phyloP scores from a whole-genome alignment of 1,140 invertebrate species.

The Fopius arisanus region DNA sequence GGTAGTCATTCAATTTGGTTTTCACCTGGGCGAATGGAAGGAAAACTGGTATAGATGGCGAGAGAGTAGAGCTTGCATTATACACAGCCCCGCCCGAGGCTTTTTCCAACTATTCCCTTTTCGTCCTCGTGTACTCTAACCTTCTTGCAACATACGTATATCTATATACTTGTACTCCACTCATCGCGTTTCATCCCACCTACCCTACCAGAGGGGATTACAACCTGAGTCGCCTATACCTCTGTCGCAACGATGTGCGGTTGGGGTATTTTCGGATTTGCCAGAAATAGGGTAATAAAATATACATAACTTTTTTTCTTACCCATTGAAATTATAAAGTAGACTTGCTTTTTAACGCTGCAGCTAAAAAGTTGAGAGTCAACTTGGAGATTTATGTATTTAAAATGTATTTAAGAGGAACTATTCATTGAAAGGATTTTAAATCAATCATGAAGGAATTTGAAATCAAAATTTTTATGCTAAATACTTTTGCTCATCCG shows the following conservation, averaged over 20 bases:
- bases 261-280: conserved; percentile 11
- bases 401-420: too few relatives aligned
- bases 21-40: conserved; percentile 23
- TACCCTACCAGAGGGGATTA: conserved; percentile 8
- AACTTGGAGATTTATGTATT: too few relatives aligned
- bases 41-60: conserved; percentile 12
- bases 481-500: too few relatives aligned
- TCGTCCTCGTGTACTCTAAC: conserved; percentile 17
- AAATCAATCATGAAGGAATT: too few relatives aligned
- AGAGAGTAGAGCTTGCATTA: conserved; percentile 18
- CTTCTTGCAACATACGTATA: background rate
- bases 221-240: conserved; percentile 8
- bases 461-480: too few relatives aligned
- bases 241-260: conserved; percentile 6
- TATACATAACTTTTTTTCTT: conserved; percentile 8
- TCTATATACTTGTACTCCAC: conserved; percentile 4
- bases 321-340: background rate
- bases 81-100: conserved; percentile 15
- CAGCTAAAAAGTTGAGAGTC: too few relatives aligned
- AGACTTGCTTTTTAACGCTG: background rate
- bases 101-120: conserved; percentile 14
- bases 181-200: conserved; percentile 12
- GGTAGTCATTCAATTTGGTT: conserved; percentile 24
- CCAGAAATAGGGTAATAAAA: conserved; percentile 3
- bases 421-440: too few relatives aligned